Base-by-base conservation (phyloP, 2,113 vertebrate genomes). In the Oncorhynchus keta region DNA sequence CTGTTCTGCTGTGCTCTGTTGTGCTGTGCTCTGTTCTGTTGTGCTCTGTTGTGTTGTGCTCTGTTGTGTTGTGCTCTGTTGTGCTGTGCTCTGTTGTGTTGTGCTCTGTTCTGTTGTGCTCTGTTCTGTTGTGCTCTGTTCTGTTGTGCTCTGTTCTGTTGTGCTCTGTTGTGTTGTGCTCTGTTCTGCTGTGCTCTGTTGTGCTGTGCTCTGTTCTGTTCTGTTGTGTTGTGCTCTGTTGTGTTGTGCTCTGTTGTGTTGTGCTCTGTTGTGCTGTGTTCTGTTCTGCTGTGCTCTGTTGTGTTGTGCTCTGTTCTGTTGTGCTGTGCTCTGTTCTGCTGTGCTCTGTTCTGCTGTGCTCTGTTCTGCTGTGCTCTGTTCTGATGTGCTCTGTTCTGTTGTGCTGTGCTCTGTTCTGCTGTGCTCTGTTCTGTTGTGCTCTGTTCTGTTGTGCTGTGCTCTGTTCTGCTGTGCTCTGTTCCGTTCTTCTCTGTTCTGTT, bases 161-260 rank as follows among this genome's bases (percentile, higher is more conserved):
- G 0, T 6, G 32, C 1, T 35, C 5, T 35, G 32, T 6, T 35
- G 5, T 35, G 20, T 0, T 59, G 1, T 18, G 57, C 0, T 59
- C 7, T 20, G 9, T 5, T 59, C 14, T 11, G 11, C 0, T 59
- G 14, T 59, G n/a, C n/a, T n/a, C n/a, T n/a, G n/a, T n/a, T n/a
- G n/a, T n/a, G n/a, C n/a, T n/a, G n/a, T n/a, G n/a, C 1, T 59
- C 14, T 59, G 57, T 2, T 59, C 8, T 12, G 11, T 0, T 61
- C 57, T 13, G 57, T 3, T 61, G 2, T 14, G 57, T 0, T 61
- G 0, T 61, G 57, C 0, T 61, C 1, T 61, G 12, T 1, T 61
- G 0, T 2, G 12, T 0, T 59, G 0, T 13, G 57, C 0, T 20
- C 16, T 59, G 57, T 2, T 59, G 1, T 18, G 57, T 0, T 59